Evolutionary conservation across 2,888 invertebrate species (phyloP).

Genomic region (Drosophila conformis): DNA sequence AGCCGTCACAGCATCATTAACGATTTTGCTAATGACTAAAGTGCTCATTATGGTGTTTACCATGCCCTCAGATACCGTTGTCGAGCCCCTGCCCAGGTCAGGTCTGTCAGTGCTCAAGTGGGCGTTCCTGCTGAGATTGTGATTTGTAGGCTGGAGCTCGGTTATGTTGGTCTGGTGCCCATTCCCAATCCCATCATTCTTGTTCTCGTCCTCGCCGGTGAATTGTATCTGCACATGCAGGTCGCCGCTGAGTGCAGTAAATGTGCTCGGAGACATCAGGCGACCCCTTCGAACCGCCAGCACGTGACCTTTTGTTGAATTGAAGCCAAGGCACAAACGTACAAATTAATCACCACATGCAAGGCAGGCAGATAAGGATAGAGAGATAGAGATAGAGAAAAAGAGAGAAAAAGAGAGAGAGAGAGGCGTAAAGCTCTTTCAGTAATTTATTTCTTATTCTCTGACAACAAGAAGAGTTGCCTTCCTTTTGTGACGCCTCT

Average conservation of each 20-base stretch:
- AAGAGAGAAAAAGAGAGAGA: slow-evolving; percentile 70
- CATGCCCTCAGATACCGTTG: slow-evolving; percentile 34
- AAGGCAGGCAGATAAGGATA: slow-evolving; percentile 61
- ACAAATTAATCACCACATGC: slow-evolving; percentile 64
- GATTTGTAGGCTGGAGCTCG: slow-evolving; percentile 38
- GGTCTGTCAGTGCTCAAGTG: slow-evolving; percentile 58
- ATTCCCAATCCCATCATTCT: slow-evolving; percentile 11
- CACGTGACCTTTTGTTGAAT: slow-evolving; percentile 84
- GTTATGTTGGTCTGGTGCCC: slow-evolving; percentile 16
- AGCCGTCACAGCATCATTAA: slow-evolving; percentile 69
- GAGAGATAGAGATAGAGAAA: slow-evolving; percentile 56
- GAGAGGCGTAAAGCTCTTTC: slow-evolving; percentile 57
- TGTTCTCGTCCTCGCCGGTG: slow-evolving; percentile 56
- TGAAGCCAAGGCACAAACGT: slow-evolving; percentile 46
- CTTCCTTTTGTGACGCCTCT: slow-evolving; percentile 28
- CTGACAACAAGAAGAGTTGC: slow-evolving; percentile 34
- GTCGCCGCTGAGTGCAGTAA: slow-evolving; percentile 92
- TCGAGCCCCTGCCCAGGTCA: neutral
- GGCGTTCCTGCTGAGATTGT: slow-evolving; percentile 43
- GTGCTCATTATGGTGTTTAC: slow-evolving; percentile 82
- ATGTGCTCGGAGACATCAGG: slow-evolving; percentile 90
- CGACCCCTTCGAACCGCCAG: slow-evolving; percentile 85
- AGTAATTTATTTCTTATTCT: slow-evolving; percentile 73
- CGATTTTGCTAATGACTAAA: slow-evolving; percentile 84
- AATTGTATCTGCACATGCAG: slow-evolving; percentile 89